phyloP scores from a whole-genome alignment of 30 jellyfish, hydroid and myxozoan species.

The Pseudorhiza aurosa region DNA sequence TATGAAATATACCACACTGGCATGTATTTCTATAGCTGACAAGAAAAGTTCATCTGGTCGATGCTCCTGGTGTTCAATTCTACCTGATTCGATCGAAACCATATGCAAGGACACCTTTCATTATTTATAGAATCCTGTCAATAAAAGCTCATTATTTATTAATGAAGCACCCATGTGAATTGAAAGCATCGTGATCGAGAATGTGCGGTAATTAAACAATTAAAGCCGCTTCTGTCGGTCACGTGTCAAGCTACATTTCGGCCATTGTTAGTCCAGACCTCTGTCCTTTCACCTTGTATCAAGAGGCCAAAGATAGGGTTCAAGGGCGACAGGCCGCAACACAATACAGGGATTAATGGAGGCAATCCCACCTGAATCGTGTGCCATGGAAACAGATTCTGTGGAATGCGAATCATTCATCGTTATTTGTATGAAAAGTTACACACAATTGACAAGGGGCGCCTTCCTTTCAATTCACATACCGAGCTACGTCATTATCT shows the following conservation, averaged over 20 bases:
- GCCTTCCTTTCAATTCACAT: constrained; percentile 2
- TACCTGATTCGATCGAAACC: too few relatives aligned
- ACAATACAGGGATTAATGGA: neutral
- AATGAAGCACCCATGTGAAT: too few relatives aligned
- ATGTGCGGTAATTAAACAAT: too few relatives aligned
- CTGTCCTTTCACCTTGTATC: constrained; percentile 19
- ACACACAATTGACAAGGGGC: neutral
- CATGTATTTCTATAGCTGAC: too few relatives aligned
- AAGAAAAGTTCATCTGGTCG: too few relatives aligned
- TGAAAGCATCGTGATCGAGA: too few relatives aligned
- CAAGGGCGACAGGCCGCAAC: constrained; percentile 7
- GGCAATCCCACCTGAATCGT: neutral
- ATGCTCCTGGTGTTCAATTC: too few relatives aligned
- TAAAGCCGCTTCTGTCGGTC: too few relatives aligned
- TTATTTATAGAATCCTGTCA: neutral
- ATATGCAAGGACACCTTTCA: neutral
- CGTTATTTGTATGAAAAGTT: constrained; percentile 5
- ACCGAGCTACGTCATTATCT: constrained; percentile 8
- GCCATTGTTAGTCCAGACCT: neutral
- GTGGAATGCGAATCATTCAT: constrained; percentile 25
- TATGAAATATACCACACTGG: too few relatives aligned
- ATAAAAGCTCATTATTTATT: neutral
- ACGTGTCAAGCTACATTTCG: neutral
- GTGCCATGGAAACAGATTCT: constrained; percentile 12
- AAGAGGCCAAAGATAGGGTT: constrained; percentile 33